Evolutionary conservation across 2,888 invertebrate species (phyloP).

Genomic region (Lepidonotus clava): DNA sequence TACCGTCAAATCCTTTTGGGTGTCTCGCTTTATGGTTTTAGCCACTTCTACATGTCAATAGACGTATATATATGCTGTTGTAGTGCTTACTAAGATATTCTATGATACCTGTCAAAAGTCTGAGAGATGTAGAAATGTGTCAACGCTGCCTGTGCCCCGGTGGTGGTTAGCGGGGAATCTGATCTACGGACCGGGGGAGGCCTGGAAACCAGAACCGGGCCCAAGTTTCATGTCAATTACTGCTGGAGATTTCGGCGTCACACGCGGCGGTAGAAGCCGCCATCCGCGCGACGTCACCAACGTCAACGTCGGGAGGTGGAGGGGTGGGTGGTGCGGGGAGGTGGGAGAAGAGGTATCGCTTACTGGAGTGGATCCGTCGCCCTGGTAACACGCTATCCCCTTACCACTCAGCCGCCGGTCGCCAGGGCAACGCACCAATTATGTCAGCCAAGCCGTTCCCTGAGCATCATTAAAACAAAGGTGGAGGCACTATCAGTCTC

Average conservation of each 20-base stretch:
- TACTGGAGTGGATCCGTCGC: background rate
- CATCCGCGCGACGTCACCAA: too few relatives aligned
- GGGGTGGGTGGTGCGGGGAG: background rate
- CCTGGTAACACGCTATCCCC: conserved; percentile 5
- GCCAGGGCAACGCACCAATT: conserved; percentile 51
- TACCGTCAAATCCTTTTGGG: too few relatives aligned
- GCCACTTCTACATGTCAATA: too few relatives aligned
- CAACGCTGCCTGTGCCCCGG: too few relatives aligned
- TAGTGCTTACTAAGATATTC: background rate
- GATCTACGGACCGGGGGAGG: background rate
- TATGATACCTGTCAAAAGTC: background rate
- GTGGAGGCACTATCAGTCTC: background rate
- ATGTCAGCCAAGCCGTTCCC: conserved; percentile 30
- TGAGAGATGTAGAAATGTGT: background rate
- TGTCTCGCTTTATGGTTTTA: too few relatives aligned
- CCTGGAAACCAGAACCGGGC: conserved; percentile 38
- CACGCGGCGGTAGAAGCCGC: conserved; percentile 8
- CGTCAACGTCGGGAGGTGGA: background rate
- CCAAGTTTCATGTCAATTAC: conserved; percentile 53
- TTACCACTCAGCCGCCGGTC: conserved; percentile 36
- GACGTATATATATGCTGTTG: too few relatives aligned
- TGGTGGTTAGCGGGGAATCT: too few relatives aligned
- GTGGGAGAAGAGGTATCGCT: background rate
- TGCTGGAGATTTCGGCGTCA: background rate
- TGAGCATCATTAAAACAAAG: conserved; percentile 48